Evolutionary conservation across 2,797 vertebrate genomes (phyloP), one percentile per base, ranked within the genome.

Genomic region (Phataginus tricuspis): DNA sequence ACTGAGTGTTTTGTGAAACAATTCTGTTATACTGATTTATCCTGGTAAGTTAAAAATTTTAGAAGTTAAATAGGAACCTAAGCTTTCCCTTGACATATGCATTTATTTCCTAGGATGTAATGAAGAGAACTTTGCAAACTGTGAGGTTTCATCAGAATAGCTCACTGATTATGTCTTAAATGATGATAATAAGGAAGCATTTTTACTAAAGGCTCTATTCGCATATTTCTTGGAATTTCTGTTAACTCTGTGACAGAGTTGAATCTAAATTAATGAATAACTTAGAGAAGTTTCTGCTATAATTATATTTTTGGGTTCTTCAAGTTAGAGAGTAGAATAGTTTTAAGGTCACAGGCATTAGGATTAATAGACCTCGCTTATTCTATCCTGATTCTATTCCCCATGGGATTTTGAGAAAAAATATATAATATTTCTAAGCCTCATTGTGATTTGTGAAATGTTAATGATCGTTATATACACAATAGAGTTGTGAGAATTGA

Each of bases 261-360:
- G 18, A 87, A 96, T 94, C 12, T 83, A 94, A 97, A 97, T 94
- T 97, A 98, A 97, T 96, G 71, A 97, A 75, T 71, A 90, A 85
- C 16, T 92, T 75, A 83, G 71, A 95, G 11, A 55, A 87, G n/a
- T 64, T 79, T 84, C 80, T 39, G 77, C 69, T 90, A 83, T 59
- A 88, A 94, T 61, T 92, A 90, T 51, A 92, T 55, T 90, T 94
- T 18, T n/a, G 51, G 23, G 2, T 82, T 94, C n/a, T 85, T 83
- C n/a, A 82, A 55, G 5, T 57, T 66, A 88, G 37, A 3, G 66
- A 59, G 7, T 23, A 88, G 25, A 82, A 68, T 25, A 45, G 37
- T 82, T 91, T 53, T 93, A 84, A 90, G 71, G 83, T 87, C 75
- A 68, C 2, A 82, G 29, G 2, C 15, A 77, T 13, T 59, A n/a